phyloP scores from a whole-genome alignment of 2,797 vertebrate genomes.

The Pagetopsis macropterus region DNA sequence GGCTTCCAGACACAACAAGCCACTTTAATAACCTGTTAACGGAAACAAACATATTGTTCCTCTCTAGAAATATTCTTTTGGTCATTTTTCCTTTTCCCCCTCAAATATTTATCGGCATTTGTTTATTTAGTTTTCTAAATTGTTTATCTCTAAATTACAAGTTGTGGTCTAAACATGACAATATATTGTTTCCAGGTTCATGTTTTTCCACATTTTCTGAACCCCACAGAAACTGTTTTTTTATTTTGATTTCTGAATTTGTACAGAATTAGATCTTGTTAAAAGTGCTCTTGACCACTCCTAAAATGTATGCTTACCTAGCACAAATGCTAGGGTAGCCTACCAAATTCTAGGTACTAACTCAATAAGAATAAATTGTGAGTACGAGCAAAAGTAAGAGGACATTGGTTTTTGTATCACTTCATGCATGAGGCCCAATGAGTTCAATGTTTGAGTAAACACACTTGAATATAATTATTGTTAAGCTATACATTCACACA shows the following conservation, averaged over 20 bases:
- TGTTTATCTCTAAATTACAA: not conserved
- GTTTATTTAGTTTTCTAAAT: not conserved
- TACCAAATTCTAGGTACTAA: not conserved
- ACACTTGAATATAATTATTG: not conserved
- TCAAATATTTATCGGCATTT: no score
- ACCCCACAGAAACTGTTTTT: not conserved
- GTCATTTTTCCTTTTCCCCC: constrained; percentile 32
- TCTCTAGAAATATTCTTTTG: constrained; percentile 2
- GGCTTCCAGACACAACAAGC: constrained; percentile 39
- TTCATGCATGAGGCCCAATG: not conserved
- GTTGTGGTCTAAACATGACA: not conserved
- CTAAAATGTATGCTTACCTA: not conserved
- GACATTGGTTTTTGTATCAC: not conserved
- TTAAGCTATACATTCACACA: not conserved
- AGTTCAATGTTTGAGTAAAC: not conserved
- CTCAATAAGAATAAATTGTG: not conserved
- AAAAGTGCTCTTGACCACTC: not conserved
- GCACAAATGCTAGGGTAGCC: not conserved
- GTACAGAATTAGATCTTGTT: not conserved
- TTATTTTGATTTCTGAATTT: no score
- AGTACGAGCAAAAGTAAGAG: not conserved
- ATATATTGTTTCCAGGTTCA: constrained; percentile 11
- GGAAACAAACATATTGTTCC: constrained; percentile 27
- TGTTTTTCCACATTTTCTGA: constrained; percentile 35
- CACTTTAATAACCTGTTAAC: constrained; percentile 37